Conservation (phyloP, 2,888 invertebrate genomes). For the Meteorus cinctellus region DNA sequence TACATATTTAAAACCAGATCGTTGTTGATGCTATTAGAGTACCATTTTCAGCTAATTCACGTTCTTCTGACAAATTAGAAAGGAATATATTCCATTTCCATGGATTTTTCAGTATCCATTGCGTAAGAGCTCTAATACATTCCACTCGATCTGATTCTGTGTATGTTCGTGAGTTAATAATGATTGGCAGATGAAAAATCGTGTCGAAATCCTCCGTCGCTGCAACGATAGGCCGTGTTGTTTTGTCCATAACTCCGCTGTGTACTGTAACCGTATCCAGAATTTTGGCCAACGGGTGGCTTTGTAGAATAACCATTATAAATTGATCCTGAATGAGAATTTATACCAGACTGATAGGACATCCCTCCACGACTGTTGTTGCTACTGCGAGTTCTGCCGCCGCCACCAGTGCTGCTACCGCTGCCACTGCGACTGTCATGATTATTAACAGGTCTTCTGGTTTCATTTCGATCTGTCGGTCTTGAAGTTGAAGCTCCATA, state of each 20-base stretch:
- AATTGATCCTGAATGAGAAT: conserved; percentile 58
- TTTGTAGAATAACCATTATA: conserved; percentile 60
- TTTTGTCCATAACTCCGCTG: conserved; percentile 60
- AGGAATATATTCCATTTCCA: conserved; percentile 2
- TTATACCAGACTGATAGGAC: conserved; percentile 59
- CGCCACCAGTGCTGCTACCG: conserved; percentile 45
- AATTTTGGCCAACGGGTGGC: conserved; percentile 53
- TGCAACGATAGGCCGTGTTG: conserved; percentile 57
- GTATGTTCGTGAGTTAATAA: conserved; percentile 29
- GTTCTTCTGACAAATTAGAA: conserved; percentile 2
- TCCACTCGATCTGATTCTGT: conserved; percentile 2
- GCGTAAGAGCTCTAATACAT: background rate
- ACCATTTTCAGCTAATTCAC: background rate
- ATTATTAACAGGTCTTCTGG: conserved; percentile 41
- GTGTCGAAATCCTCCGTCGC: conserved; percentile 59
- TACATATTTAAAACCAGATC: conserved; percentile 2
- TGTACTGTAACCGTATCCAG: conserved; percentile 60
- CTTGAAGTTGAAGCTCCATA: conserved; percentile 53
- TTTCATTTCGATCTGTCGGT: conserved; percentile 44
- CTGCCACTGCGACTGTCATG: conserved; percentile 48
- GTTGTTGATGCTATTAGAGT: background rate
- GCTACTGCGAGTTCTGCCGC: conserved; percentile 49
- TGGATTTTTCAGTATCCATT: conserved; percentile 2
- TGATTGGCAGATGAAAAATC: conserved; percentile 60
- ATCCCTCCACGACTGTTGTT: conserved; percentile 54